Evolutionary conservation across 2,888 invertebrate genomes (phyloP), one percentile per base, ranked within the genome.

Genomic region (Ypsolopha scabrella): DNA sequence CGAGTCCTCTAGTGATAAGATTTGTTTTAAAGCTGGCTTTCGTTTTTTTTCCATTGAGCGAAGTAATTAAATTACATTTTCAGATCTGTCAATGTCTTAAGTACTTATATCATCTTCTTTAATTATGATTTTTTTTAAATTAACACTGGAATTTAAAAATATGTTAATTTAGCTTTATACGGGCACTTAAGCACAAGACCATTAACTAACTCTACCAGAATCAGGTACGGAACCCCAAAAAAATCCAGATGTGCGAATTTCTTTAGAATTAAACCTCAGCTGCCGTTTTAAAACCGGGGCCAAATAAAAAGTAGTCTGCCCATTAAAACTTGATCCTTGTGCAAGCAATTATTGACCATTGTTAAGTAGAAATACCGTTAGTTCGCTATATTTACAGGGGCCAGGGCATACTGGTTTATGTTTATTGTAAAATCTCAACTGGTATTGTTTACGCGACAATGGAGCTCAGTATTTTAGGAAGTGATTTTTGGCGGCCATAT

Each of bases 401-500:
- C 14, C 7, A 43, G 8, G 13, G 3, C 4, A 6, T 43, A 43
- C 43, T 43, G 43, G 43, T 43, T 7, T 24, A 24, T 24, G 6
- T n/a, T 13, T 13, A 46, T 46, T 46, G 46, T 35, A 34, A 33
- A 35, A 35, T 4, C 7, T 57, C 56, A 58, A 53, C 54, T 57
- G 24, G 58, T 59, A 59, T 58, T 58, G 54, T 57, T 56, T 55
- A 52, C 46, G 36, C 47, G 54, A 63, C 60, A 64, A 64, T 59
- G 54, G 57, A 50, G 47, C 49, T 50, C 59, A 61, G 61, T 55
- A 52, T 59, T 59, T 62, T 63, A 57, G 64, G 61, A 62, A 62
- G 61, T 61, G 58, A 59, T 62, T 61, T 59, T 58, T 51, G 59
- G 14, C 55, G 55, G 54, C 51, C 50, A 54, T 54, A 47, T 53